Evolutionary conservation across 2,113 vertebrate genomes (phyloP).

Genomic region (Dissostichus mawsoni): DNA sequence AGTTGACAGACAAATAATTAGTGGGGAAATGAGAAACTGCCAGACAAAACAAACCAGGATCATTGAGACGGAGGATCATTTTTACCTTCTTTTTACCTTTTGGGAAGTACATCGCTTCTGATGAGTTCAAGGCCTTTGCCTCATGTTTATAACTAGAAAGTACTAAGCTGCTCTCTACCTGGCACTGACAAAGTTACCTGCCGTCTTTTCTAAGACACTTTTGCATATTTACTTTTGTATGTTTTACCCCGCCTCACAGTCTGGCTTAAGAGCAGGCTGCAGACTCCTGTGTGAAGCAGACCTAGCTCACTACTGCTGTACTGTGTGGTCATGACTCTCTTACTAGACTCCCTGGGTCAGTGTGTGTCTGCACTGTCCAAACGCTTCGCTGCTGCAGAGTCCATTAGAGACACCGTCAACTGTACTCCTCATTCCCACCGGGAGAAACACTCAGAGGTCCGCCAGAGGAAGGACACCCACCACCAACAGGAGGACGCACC

Average conservation of each 20-base stretch:
- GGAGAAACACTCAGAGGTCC: slow-evolving; percentile 79
- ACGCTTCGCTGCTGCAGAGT: slow-evolving; percentile 78
- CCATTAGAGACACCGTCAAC: slow-evolving; percentile 75
- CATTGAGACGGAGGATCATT: background rate
- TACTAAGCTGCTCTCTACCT: background rate
- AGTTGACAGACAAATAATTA: background rate
- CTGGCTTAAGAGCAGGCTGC: slow-evolving; percentile 10
- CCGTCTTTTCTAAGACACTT: slow-evolving; percentile 22
- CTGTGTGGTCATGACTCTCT: slow-evolving; percentile 58
- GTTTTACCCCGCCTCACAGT: slow-evolving; percentile 31
- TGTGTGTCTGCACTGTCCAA: slow-evolving; percentile 84
- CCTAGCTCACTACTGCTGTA: slow-evolving; percentile 20
- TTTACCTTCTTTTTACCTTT: background rate
- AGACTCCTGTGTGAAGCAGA: background rate
- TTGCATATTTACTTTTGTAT: slow-evolving; percentile 63
- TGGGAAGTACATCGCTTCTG: background rate
- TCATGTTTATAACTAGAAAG: background rate
- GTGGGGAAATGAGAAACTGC: background rate
- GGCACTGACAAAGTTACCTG: slow-evolving; percentile 48
- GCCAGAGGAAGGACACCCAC: slow-evolving; percentile 81
- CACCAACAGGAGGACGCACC: slow-evolving; percentile 73
- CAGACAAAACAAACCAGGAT: background rate
- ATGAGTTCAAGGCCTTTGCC: background rate
- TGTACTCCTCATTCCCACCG: slow-evolving; percentile 76
- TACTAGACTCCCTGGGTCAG: slow-evolving; percentile 83